A percentile compares a stretch with the other conserved stretches of the same genome.
Conservation (phyloP, 2,888 invertebrate genomes). For the Agrochola lota region DNA sequence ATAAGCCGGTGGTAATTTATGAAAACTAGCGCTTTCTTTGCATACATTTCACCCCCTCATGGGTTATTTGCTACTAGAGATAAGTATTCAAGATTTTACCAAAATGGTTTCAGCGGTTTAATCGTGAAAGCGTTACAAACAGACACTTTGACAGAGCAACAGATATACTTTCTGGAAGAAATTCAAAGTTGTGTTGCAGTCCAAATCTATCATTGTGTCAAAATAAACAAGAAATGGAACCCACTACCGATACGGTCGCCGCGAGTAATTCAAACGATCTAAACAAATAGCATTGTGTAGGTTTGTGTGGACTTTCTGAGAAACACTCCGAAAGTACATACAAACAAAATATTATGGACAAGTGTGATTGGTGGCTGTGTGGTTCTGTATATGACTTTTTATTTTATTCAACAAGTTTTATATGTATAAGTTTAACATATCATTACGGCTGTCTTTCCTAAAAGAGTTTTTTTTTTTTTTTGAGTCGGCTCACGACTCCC, state of each 20-base stretch:
- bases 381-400: conserved; percentile 44
- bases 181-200: conserved; percentile 1
- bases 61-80: not conserved
- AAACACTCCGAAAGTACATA: conserved; percentile 54
- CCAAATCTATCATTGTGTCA: conserved; percentile 5
- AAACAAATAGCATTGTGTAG: conserved; percentile 58
- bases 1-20: not conserved
- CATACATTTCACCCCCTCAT: not conserved
- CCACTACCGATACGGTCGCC: conserved; percentile 37
- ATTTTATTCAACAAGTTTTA: too few relatives aligned
- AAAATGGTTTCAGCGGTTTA: not conserved
- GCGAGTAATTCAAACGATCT: conserved; percentile 42
- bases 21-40: too few relatives aligned
- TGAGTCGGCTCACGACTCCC: too few relatives aligned
- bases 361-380: conserved; percentile 23
- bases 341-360: conserved; percentile 52
- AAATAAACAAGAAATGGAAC: conserved; percentile 38
- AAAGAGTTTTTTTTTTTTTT: too few relatives aligned
- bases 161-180: not conserved
- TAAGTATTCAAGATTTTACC: not conserved
- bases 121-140: not conserved
- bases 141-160: not conserved
- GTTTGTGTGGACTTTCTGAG: conserved; percentile 56
- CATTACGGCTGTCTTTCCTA: too few relatives aligned
- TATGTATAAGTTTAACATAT: too few relatives aligned